A percentile compares a stretch with the other conserved stretches of the same genome.
Evolutionary conservation across 2,797 vertebrate species (phyloP).

Genomic region (Oreochromis grahami): DNA sequence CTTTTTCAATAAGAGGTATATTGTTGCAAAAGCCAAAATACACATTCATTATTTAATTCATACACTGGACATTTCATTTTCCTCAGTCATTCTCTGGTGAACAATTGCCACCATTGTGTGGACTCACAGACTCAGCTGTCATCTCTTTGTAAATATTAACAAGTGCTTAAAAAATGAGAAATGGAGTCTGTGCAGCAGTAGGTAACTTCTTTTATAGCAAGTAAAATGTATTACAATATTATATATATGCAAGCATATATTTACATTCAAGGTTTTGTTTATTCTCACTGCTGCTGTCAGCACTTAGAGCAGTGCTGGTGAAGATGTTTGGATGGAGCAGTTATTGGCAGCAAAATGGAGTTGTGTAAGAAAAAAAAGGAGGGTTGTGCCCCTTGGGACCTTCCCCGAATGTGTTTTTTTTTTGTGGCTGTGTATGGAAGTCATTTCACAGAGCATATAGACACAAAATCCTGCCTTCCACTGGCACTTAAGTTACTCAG

Average conservation of each 20-base stretch:
- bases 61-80: constrained; percentile 21
- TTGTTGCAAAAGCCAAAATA: not conserved
- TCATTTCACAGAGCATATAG: constrained; percentile 22
- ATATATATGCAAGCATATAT: not conserved
- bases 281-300: constrained; percentile 10
- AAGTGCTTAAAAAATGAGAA: constrained; percentile 4
- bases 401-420: constrained; percentile 22
- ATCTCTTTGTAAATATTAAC: constrained; percentile 15
- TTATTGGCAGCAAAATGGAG: constrained; percentile 33
- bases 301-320: constrained; percentile 16
- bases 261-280: not conserved
- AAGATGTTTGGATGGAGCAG: constrained; percentile 18
- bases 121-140: not conserved
- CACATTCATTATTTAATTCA: constrained; percentile 6
- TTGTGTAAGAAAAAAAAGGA: constrained; percentile 7
- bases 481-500: constrained; percentile 10
- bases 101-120: not conserved
- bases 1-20: not conserved
- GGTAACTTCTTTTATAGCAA: not conserved
- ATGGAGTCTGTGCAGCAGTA: not conserved
- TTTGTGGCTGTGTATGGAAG: constrained; percentile 18
- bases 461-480: constrained; percentile 7
- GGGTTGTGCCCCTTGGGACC: constrained; percentile 21
- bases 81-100: constrained; percentile 23
- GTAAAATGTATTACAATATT: not conserved